Evolutionary conservation across 37 sponge, comb jelly and placozoan genomes (phyloP).

Genomic region (Hexactinellida sp.): DNA sequence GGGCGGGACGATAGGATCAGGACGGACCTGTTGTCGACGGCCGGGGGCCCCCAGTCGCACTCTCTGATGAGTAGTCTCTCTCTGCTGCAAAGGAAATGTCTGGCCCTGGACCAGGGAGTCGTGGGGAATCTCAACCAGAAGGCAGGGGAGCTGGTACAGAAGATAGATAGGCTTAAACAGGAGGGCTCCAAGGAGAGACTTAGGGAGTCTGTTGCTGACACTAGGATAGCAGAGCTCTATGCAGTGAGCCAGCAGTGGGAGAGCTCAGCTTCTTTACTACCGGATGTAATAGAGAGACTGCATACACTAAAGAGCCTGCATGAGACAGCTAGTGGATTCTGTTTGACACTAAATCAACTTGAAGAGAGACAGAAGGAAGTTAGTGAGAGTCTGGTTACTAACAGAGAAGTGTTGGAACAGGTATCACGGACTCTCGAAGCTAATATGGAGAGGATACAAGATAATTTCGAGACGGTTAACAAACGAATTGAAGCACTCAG

Average conservation of each 20-base stretch:
- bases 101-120: not conserved
- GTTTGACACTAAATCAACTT: not conserved
- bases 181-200: not conserved
- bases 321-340: not conserved
- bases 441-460: not conserved
- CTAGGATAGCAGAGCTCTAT: not conserved
- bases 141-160: not conserved
- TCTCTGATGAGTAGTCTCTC: not conserved
- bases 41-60: not conserved
- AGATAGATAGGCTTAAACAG: not conserved
- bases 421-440: not conserved
- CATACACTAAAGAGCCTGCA: not conserved
- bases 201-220: not conserved
- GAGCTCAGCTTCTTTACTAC: not conserved
- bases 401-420: not conserved
- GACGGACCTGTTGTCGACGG: not conserved
- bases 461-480: not conserved
- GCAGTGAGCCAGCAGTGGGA: not conserved
- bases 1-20: not conserved
- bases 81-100: not conserved
- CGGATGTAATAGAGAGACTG: not conserved
- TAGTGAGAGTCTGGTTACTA: not conserved
- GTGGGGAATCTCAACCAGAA: conserved; percentile 1
- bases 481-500: not conserved
- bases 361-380: not conserved